Conservation (phyloP, 1,140 invertebrate genomes). For the Brachionus paranguensis region DNA sequence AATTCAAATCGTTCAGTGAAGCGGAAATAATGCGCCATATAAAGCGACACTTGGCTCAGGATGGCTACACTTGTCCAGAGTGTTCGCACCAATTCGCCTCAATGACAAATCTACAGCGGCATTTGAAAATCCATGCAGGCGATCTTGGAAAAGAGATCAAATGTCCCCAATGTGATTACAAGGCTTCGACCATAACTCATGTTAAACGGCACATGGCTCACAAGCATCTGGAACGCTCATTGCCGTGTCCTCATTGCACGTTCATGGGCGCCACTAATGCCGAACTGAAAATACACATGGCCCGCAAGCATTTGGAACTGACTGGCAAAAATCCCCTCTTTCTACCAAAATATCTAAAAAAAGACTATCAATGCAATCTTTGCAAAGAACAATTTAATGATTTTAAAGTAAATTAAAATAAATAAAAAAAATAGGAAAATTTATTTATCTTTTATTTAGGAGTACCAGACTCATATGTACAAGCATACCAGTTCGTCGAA, state of each 20-base stretch:
- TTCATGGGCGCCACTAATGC: conserved; percentile 40
- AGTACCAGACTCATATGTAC: conserved; percentile 38
- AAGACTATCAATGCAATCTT: conserved; percentile 37
- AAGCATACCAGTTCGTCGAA: conserved; percentile 27
- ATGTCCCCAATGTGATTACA: conserved; percentile 34
- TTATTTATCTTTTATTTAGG: neutral
- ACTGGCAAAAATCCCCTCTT: conserved; percentile 1
- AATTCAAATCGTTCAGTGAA: conserved; percentile 25
- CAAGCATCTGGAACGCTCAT: conserved; percentile 39
- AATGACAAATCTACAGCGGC: conserved; percentile 32
- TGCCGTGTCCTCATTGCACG: conserved; percentile 37
- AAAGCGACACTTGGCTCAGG: conserved; percentile 34
- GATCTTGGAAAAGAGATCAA: conserved; percentile 1
- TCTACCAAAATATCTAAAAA: conserved; percentile 35
- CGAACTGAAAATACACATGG: conserved; percentile 40
- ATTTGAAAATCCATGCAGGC: conserved; percentile 11
- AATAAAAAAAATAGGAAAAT: neutral
- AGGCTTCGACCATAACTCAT: conserved; percentile 32
- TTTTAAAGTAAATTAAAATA: neutral
- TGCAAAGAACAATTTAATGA: conserved; percentile 35
- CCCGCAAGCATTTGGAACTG: conserved; percentile 28
- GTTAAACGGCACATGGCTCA: conserved; percentile 40
- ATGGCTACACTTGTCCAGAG: conserved; percentile 21
- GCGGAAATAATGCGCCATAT: conserved; percentile 33
- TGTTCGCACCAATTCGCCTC: conserved; percentile 11